phyloP scores from a whole-genome alignment of 2,888 invertebrate genomes.

The Podotricha telesiphe region DNA sequence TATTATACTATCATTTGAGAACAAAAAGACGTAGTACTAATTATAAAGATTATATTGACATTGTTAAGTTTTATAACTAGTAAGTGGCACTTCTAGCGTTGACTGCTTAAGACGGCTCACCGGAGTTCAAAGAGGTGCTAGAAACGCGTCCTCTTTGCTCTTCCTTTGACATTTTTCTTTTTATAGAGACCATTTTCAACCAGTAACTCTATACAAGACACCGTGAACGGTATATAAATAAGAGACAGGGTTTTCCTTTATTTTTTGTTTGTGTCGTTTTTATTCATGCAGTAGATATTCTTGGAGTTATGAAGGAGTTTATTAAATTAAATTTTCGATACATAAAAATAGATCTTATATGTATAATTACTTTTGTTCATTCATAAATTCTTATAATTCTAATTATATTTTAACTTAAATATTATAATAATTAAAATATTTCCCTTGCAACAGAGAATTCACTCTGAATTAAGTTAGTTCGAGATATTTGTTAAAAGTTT shows the following conservation, averaged over 20 bases:
- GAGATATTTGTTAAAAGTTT: too few relatives aligned
- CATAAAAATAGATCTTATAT: too few relatives aligned
- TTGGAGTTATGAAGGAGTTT: not conserved
- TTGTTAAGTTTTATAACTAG: slow-evolving; percentile 7
- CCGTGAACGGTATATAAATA: slow-evolving; percentile 31
- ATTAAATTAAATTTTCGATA: not conserved
- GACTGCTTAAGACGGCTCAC: slow-evolving; percentile 59
- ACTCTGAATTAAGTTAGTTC: too few relatives aligned
- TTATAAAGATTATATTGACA: slow-evolving; percentile 1
- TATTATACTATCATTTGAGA: not conserved
- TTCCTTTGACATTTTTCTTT: slow-evolving; percentile 49
- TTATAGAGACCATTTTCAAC: slow-evolving; percentile 43
- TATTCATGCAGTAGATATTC: not conserved
- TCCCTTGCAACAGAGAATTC: too few relatives aligned
- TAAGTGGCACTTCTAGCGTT: slow-evolving; percentile 48
- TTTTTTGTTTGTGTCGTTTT: not conserved
- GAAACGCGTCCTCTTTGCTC: slow-evolving; percentile 56
- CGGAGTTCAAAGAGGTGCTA: slow-evolving; percentile 59
- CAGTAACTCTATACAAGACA: slow-evolving; percentile 41
- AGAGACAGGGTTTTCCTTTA: slow-evolving; percentile 18
- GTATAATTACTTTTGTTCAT: too few relatives aligned
- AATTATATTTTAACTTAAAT: too few relatives aligned
- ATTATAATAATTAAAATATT: too few relatives aligned
- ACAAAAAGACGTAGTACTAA: not conserved
- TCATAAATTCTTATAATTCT: too few relatives aligned